Percentiles rank a stretch among this genome's conserved stretches.
phyloP scores from a whole-genome alignment of 1,140 invertebrate genomes.

The Argopecten irradians region DNA sequence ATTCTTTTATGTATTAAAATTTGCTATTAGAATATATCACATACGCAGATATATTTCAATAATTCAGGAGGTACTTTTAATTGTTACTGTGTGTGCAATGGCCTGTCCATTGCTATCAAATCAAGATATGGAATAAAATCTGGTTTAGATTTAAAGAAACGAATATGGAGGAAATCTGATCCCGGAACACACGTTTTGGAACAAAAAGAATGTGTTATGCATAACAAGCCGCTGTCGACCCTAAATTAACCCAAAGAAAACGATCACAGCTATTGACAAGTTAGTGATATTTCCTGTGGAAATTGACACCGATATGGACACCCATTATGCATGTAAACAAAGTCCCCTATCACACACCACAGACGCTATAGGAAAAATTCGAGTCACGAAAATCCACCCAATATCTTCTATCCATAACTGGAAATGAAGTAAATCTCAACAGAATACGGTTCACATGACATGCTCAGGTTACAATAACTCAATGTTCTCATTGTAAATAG shows the following conservation, averaged over 20 bases:
- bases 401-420: slow-evolving; percentile 18
- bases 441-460: not conserved
- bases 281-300: not conserved
- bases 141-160: not conserved
- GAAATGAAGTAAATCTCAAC: not conserved
- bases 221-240: not conserved
- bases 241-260: not conserved
- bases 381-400: not conserved
- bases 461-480: not conserved
- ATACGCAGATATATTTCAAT: no score
- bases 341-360: not conserved
- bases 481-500: not conserved
- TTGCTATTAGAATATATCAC: no score
- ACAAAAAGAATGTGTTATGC: slow-evolving; percentile 11
- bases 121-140: not conserved
- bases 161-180: not conserved
- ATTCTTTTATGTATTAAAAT: no score
- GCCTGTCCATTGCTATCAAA: not conserved
- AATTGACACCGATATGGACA: not conserved
- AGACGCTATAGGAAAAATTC: not conserved
- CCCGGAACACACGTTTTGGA: not conserved
- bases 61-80: no score
- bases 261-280: not conserved
- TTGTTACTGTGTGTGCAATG: no score
- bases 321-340: not conserved